These are phyloP conservation scores for Brachyalestes nurse DNA, from an alignment of 2,797 vertebrate species.

Conservation along the genomic window DNA sequence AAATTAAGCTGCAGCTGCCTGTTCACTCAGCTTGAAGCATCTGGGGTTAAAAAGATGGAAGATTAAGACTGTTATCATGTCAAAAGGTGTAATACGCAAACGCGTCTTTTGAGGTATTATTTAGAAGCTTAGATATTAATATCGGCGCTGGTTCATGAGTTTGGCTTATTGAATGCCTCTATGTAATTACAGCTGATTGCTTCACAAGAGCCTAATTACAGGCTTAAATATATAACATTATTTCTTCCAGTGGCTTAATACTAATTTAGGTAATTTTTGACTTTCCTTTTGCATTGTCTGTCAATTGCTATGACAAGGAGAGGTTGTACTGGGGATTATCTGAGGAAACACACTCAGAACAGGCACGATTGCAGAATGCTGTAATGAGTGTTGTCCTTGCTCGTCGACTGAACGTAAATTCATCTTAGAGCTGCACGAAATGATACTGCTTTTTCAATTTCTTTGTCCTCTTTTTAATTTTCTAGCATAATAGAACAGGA, in stretches of 20 bases:
- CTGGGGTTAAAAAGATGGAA: slow-evolving; percentile 2
- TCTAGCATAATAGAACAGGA: neutral
- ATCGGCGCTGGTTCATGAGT: slow-evolving; percentile 60
- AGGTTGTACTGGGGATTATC: slow-evolving; percentile 65
- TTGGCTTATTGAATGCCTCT: slow-evolving; percentile 64
- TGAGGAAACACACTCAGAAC: slow-evolving; percentile 63
- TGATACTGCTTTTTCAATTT: neutral
- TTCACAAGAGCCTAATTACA: slow-evolving; percentile 70
- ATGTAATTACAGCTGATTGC: slow-evolving; percentile 72
- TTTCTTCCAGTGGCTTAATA: slow-evolving; percentile 66
- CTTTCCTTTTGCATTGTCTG: slow-evolving; percentile 57
- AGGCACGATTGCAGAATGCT: slow-evolving; percentile 61
- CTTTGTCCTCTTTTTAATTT: neutral
- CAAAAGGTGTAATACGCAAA: slow-evolving; percentile 1
- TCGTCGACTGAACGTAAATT: slow-evolving; percentile 57
- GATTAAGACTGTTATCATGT: neutral
- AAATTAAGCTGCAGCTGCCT: neutral
- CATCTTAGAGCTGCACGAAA: neutral
- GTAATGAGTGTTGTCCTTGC: slow-evolving; percentile 64
- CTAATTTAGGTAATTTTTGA: slow-evolving; percentile 53
- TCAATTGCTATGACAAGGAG: slow-evolving; percentile 69
- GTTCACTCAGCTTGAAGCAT: neutral
- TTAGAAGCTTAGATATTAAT: slow-evolving; percentile 66
- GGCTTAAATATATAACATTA: slow-evolving; percentile 60
- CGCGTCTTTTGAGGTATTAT: slow-evolving; percentile 36